Base-by-base conservation (phyloP, 2,113 vertebrate genomes). In the Oryzias celebensis region DNA sequence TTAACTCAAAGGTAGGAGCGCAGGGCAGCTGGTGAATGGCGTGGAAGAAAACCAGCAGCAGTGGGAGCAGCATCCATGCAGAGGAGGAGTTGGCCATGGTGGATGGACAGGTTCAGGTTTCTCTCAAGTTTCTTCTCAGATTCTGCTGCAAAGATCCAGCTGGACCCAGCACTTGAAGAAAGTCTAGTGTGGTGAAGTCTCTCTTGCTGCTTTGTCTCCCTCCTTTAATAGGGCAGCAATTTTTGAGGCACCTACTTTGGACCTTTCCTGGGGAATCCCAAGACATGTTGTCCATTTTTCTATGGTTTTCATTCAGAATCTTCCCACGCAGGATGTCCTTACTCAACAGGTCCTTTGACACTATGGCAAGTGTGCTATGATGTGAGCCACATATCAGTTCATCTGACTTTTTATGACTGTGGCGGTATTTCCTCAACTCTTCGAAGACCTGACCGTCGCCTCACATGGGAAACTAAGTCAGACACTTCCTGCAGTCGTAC, bases 381-480 rank as follows among this genome's bases (percentile, higher is more conserved):
- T 67, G 36, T 20, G 53, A 44, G 61, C 72, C 82, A 73, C 80
- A 78, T 78, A 85, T 87, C 83, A 65, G 78, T 3, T 7, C 26
- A 87, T 87, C 85, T 82, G 4, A 65, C 4, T 45, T 15, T 20
- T 55, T 78, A 85, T 87, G 83, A 87, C 75, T 87, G 75, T 79
- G 2, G 5, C 13, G 73, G 66, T 58, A 80, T 87, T 87, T 87
- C 80, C 81, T 85, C 51, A 60, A 4, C 59, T 73, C 68, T 56
- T 46, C 42, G 49, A 53, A 62, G 46, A 54, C 18, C 48, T 69
- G 65, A 49, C 57, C 7, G 18, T 65, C 41, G 36, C 28, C 42
- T n/a, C 18, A 42, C 12, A 55, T 14, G 73, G 65, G 68, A 75
- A 81, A 78, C 54, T 22, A 13, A 52, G 13, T 55, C 16, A 36